These are phyloP conservation scores for Torymus auratus DNA, from an alignment of 2,888 invertebrate genomes.

Conservation along the genomic window DNA sequence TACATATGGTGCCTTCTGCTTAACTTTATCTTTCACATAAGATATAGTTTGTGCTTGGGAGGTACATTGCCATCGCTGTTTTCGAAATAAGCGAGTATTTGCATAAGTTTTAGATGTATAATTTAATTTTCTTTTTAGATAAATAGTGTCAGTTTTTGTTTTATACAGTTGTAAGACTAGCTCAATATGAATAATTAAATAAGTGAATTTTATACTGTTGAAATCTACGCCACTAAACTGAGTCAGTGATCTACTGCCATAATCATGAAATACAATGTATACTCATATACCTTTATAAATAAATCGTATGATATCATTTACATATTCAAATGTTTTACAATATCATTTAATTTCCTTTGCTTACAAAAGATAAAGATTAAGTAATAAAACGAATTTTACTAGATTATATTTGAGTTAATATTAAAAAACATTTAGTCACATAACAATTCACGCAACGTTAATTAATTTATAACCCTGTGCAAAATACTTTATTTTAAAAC, in stretches of 20 bases:
- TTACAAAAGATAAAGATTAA: no score
- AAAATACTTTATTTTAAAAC: no score
- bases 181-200: constrained; percentile 34
- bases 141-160: constrained; percentile 67
- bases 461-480: no score
- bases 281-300: constrained; percentile 75
- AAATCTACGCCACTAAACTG: constrained; percentile 71
- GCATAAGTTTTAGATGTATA: constrained; percentile 30
- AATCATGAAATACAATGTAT: constrained; percentile 72
- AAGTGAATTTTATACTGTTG: constrained; percentile 72
- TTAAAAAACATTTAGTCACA: no score
- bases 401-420: no score
- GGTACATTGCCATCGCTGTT: constrained; percentile 49
- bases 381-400: no score
- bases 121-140: constrained; percentile 29
- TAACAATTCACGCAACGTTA: no score
- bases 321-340: constrained; percentile 1
- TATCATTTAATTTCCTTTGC: no score
- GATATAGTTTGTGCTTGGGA: constrained; percentile 40
- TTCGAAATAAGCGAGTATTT: constrained; percentile 39
- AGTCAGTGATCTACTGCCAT: constrained; percentile 73
- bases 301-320: constrained; percentile 62
- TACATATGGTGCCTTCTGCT: constrained; percentile 58
- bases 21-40: constrained; percentile 39
- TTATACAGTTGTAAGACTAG: constrained; percentile 63